These are phyloP conservation scores for Sinotaia quadrata DNA, from an alignment of 2,888 invertebrate genomes.

Conservation along the genomic window DNA sequence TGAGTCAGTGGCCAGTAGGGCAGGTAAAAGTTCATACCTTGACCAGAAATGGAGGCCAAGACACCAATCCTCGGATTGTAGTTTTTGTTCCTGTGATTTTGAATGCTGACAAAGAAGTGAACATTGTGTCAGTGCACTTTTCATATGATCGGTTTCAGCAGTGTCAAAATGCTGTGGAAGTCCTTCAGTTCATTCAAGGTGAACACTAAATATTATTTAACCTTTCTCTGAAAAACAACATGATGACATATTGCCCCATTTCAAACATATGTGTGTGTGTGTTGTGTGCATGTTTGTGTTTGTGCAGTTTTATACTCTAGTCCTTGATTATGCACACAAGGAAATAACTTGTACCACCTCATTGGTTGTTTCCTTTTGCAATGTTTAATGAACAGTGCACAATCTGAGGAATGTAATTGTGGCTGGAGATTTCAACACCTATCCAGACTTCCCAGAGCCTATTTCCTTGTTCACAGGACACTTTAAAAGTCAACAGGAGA, in stretches of 20 bases:
- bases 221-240: no score
- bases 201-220: no score
- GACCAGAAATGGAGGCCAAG: conserved; percentile 26
- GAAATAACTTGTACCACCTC: no score
- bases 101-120: conserved; percentile 20
- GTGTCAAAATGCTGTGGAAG: conserved; percentile 59
- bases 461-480: conserved; percentile 43
- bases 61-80: conserved; percentile 57
- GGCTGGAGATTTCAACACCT: conserved; percentile 65
- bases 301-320: no score
- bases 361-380: neutral
- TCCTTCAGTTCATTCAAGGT: conserved; percentile 51
- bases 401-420: conserved; percentile 51
- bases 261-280: no score
- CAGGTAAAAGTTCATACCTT: neutral
- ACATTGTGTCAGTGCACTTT: conserved; percentile 58
- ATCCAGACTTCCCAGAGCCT: conserved; percentile 58
- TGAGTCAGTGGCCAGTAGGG: conserved; percentile 12
- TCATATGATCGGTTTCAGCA: conserved; percentile 65
- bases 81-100: conserved; percentile 49
- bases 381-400: conserved; percentile 50
- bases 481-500: neutral
- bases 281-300: no score
- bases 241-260: no score
- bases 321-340: no score